Evolutionary conservation across 2,113 vertebrate genomes (phyloP).

Genomic region (Ascaphus truei): DNA sequence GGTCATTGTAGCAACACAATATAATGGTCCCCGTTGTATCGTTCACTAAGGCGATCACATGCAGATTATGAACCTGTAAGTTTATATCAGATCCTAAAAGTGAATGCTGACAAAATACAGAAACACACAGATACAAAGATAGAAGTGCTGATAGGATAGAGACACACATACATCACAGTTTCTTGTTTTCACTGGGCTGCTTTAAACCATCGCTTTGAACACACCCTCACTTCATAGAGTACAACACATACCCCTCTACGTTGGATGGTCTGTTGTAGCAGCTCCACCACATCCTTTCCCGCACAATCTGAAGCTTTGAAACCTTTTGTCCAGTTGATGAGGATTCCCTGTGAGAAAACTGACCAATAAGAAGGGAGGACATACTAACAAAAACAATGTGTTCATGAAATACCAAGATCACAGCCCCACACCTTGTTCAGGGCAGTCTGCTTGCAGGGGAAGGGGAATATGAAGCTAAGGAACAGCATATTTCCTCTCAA

Average conservation of each 20-base stretch:
- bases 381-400: no score
- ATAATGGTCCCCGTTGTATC: conserved; percentile 76
- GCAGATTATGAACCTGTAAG: conserved; percentile 54
- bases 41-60: conserved; percentile 66
- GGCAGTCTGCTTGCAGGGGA: conserved; percentile 62
- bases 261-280: conserved; percentile 57
- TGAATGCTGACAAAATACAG: no score
- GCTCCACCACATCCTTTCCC: conserved; percentile 54
- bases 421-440: conserved; percentile 63
- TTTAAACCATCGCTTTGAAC: background rate
- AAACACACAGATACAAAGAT: background rate
- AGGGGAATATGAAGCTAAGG: conserved; percentile 68
- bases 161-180: background rate
- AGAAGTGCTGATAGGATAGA: background rate
- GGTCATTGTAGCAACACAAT: conserved; percentile 63
- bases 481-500: conserved; percentile 44
- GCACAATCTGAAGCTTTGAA: conserved; percentile 55
- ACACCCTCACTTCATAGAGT: background rate
- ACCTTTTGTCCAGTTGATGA: conserved; percentile 70
- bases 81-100: no score
- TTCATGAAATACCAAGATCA: no score
- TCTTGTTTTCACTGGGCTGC: no score
- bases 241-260: conserved; percentile 53
- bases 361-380: background rate
- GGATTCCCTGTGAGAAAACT: conserved; percentile 55